Percentiles rank a stretch among this genome's conserved stretches.
Conservation (phyloP, 2,797 vertebrate genomes). For the Steatocranus sp. region DNA sequence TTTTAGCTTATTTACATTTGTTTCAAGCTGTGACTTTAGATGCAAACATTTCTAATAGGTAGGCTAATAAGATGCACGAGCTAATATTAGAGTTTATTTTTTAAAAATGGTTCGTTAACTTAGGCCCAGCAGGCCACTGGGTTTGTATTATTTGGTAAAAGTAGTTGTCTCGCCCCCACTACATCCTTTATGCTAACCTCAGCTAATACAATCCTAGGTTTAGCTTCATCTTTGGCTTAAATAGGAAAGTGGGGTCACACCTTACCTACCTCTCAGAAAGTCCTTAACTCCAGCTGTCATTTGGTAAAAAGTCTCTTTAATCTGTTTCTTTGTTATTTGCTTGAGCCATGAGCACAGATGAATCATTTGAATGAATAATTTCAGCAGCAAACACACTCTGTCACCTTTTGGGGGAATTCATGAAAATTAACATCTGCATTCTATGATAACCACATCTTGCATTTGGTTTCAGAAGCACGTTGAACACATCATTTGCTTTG, state of each 20-base stretch:
- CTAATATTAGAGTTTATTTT: background rate
- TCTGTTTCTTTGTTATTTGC: background rate
- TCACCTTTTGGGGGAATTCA: constrained; percentile 19
- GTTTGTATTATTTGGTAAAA: background rate
- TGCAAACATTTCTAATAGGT: background rate
- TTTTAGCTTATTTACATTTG: background rate
- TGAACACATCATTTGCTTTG: constrained; percentile 39
- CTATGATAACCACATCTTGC: constrained; percentile 17
- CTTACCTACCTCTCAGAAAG: background rate
- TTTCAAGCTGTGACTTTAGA: background rate
- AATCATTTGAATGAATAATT: background rate
- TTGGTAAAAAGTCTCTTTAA: background rate
- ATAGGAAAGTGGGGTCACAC: background rate
- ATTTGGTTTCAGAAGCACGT: constrained; percentile 30
- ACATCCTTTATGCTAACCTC: background rate
- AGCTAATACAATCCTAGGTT: background rate
- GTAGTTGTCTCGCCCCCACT: background rate
- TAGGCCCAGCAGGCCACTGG: background rate
- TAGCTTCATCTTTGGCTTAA: background rate
- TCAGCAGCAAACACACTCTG: background rate
- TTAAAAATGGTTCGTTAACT: background rate
- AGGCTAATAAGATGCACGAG: background rate
- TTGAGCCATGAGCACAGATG: background rate
- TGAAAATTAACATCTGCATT: constrained; percentile 27
- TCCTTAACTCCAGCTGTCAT: background rate